A percentile compares a stretch with the other conserved stretches of the same genome.
Conservation (phyloP, 2,888 invertebrate species). For the Phytoseiulus persimilis region DNA sequence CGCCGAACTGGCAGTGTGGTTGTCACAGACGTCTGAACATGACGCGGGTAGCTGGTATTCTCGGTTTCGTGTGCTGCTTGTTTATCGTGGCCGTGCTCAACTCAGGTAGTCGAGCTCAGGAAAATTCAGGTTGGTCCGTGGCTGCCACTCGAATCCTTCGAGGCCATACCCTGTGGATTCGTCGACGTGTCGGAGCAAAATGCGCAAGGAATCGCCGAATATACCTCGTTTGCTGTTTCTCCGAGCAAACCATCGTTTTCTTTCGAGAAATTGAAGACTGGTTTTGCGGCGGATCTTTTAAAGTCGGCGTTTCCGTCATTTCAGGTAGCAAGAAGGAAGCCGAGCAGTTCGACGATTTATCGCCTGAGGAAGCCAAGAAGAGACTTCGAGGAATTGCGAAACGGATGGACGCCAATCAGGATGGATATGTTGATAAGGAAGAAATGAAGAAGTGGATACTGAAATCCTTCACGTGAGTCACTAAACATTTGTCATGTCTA, state of each 20-base stretch:
- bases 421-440: conserved; percentile 65
- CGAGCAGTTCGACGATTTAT: conserved; percentile 77
- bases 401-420: conserved; percentile 79
- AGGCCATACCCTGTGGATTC: neutral
- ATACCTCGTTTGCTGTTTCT: too few species aligned
- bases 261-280: neutral
- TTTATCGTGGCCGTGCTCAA: conserved; percentile 16
- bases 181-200: too few species aligned
- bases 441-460: conserved; percentile 88
- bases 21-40: neutral
- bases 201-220: too few species aligned
- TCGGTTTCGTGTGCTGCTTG: neutral
- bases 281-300: neutral
- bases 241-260: too few species aligned
- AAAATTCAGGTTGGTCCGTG: neutral
- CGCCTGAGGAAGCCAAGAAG: conserved; percentile 73
- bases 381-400: conserved; percentile 65
- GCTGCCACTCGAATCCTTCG: neutral
- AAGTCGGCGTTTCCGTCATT: conserved; percentile 33
- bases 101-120: neutral
- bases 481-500: neutral
- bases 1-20: neutral
- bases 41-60: conserved; percentile 7
- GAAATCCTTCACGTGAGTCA: conserved; percentile 68
- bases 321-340: conserved; percentile 79